Base-by-base conservation (phyloP, 2,113 vertebrate species). In the Aptenodytes forsteri region DNA sequence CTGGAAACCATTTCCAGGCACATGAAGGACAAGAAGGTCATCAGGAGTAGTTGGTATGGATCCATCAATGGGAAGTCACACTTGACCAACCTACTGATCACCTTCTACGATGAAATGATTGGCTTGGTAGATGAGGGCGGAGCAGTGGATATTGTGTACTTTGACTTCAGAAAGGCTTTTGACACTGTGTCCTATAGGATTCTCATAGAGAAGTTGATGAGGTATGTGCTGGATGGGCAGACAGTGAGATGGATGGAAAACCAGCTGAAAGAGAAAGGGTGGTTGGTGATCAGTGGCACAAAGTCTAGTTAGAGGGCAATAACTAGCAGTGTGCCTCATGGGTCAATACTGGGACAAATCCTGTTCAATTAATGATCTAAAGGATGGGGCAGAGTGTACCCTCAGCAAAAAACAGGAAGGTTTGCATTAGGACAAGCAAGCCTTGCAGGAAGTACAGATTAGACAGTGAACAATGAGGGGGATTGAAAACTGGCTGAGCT, bases 221-320 rank as follows among this genome's bases (percentile, higher is more conserved):
- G 7, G 4, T 47, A 20, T 44, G 34, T 1, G 1, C 30, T 7
- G 1, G 42, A n/a, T 30, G 30, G 38, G 9, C 19, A 52, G 30
- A 61, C 2, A 16, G 0, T 42, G 42, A 44, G 0, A 82, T 2
- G 0, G 20, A n/a, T 15, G 17, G 40, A 65, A 85, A 81, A 58
- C 4, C 16, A 59, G 1, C 18, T 19, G 44, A 65, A 54, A 59
- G 80, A 80, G 36, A 56, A 2, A 14, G 6, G 10, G 17, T 79
- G 12, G 12, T 9, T 54, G 30, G 34, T 82, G 27, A 55, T 13
- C 16, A 1, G 0, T 62, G 67, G 15, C 21, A 72, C 36, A 55
- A 82, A 62, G 16, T 46, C 58, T 21, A 36, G 17, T 11, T 30
- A 26, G 29, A 72, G 29, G 7, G 7, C 27, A 71, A n/a, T 12